Percentiles rank a stretch among this genome's conserved stretches.
These are phyloP conservation scores for Magallana angulata DNA, from an alignment of 1,140 invertebrate genomes.

Conservation along the genomic window DNA sequence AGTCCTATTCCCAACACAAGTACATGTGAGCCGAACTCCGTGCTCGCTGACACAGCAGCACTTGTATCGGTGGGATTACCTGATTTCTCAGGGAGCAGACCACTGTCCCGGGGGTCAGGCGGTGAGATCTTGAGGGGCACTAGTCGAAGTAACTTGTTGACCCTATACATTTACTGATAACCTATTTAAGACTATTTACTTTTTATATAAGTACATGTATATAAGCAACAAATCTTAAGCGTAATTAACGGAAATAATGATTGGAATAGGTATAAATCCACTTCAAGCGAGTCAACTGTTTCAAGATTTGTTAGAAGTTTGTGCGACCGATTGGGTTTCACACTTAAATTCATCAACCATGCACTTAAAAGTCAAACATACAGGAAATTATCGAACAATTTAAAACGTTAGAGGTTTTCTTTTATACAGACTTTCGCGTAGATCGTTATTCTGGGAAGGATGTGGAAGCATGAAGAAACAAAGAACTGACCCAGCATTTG, in stretches of 20 bases:
- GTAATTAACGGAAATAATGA: conserved; percentile 25
- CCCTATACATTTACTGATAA: not conserved
- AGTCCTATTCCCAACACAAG: too few relatives aligned
- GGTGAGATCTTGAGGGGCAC: not conserved
- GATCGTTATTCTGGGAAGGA: not conserved
- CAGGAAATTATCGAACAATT: conserved; percentile 21
- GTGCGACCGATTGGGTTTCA: not conserved
- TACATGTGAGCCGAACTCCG: too few relatives aligned
- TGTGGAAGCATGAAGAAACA: not conserved
- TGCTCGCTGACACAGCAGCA: too few relatives aligned
- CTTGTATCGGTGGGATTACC: not conserved
- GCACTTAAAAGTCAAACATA: conserved; percentile 10
- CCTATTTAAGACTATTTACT: conserved; percentile 4
- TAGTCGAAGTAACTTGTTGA: not conserved
- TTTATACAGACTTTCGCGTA: not conserved
- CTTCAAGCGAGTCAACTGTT: not conserved
- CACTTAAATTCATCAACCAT: conserved; percentile 23
- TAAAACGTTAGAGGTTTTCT: not conserved
- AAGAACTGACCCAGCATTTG: not conserved
- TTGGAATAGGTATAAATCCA: conserved; percentile 22
- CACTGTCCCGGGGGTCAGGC: conserved; percentile 3
- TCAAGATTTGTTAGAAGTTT: not conserved
- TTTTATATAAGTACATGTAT: not conserved
- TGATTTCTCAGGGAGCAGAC: conserved; percentile 1
- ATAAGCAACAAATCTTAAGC: conserved; percentile 15